phyloP scores from a whole-genome alignment of 1,140 invertebrate genomes.

The Coptotermes formosanus region DNA sequence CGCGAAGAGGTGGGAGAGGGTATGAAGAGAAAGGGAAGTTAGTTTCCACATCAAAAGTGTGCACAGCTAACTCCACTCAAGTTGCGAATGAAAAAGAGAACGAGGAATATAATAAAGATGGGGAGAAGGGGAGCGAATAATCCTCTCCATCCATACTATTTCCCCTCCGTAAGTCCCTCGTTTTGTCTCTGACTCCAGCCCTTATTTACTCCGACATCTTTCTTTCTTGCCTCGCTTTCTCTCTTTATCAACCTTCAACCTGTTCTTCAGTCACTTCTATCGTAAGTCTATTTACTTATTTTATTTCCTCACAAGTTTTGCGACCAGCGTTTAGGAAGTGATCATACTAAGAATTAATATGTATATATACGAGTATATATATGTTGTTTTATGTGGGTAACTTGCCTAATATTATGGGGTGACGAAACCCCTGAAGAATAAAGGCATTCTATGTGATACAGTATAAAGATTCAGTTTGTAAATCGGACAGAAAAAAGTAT shows the following conservation, averaged over 20 bases:
- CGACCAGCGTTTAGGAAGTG: too few species aligned
- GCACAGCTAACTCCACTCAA: not conserved
- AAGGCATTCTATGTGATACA: too few species aligned
- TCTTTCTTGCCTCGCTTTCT: not conserved
- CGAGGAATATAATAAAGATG: constrained; percentile 13
- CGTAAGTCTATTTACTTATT: too few species aligned
- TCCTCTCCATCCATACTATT: constrained; percentile 14
- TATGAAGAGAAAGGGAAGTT: not conserved
- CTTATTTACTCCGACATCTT: not conserved
- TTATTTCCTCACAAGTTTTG: too few species aligned
- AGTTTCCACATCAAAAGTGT: constrained; percentile 6
- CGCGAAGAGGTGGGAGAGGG: not conserved
- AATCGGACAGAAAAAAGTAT: too few species aligned
- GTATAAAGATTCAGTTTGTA: too few species aligned
- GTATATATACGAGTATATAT: too few species aligned
- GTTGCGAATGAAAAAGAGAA: not conserved
- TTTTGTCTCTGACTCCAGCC: constrained; percentile 11
- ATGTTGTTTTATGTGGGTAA: too few species aligned
- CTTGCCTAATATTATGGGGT: too few species aligned
- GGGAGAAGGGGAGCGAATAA: constrained; percentile 13
- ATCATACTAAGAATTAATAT: too few species aligned
- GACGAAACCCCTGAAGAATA: too few species aligned
- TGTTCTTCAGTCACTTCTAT: not conserved
- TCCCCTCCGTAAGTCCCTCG: not conserved
- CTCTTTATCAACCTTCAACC: constrained; percentile 6